Conservation (phyloP, 2,888 invertebrate genomes). For the Chrysolina americana region DNA sequence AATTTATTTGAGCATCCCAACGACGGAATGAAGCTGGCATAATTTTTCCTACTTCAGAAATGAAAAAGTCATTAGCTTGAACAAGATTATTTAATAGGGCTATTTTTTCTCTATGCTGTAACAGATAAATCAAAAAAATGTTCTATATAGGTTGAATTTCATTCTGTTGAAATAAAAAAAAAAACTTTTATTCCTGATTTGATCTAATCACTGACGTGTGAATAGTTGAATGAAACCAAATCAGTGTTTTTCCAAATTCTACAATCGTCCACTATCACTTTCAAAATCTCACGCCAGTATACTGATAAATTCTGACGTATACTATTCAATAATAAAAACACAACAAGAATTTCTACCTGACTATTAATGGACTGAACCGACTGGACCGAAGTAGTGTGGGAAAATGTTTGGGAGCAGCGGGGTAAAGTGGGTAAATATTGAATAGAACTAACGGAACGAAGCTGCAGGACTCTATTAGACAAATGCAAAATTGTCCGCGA, state of each 20-base stretch:
- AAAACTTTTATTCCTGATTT: too few species aligned
- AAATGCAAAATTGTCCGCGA: neutral
- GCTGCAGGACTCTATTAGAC: neutral
- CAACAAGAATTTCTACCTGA: conserved; percentile 18
- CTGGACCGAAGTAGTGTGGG: conserved; percentile 12
- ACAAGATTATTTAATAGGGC: too few species aligned
- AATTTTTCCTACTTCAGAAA: too few species aligned
- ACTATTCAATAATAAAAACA: conserved; percentile 16
- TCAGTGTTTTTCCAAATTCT: neutral
- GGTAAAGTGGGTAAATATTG: neutral
- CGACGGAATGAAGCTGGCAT: too few species aligned
- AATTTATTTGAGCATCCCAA: too few species aligned
- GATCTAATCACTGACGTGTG: too few species aligned
- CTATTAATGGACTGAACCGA: conserved; percentile 11
- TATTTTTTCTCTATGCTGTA: too few species aligned
- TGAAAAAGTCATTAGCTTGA: too few species aligned
- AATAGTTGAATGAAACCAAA: neutral
- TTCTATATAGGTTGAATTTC: too few species aligned
- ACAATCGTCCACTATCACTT: neutral
- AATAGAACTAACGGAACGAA: neutral
- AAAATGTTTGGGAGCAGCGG: conserved; percentile 4
- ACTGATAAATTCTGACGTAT: conserved; percentile 2
- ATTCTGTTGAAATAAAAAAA: too few species aligned
- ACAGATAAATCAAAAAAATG: too few species aligned
- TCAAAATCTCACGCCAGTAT: neutral